Evolutionary conservation across 2,113 vertebrate genomes (phyloP).

Genomic region (Peromyscus maniculatus): DNA sequence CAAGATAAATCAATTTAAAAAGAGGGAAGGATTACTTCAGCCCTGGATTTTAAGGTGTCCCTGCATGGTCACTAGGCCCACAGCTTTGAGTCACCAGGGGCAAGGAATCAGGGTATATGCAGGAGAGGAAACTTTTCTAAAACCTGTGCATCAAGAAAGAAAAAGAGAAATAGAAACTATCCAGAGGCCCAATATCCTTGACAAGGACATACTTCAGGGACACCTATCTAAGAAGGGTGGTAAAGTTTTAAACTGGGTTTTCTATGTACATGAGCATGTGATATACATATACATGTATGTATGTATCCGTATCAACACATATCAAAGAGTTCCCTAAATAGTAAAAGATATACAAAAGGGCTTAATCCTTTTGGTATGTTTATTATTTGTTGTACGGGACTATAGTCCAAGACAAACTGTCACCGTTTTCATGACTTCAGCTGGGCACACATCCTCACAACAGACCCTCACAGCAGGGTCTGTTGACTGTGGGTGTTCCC

Average conservation of each 20-base stretch:
- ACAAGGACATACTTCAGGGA: neutral
- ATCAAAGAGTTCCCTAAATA: neutral
- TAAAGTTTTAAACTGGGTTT: slow-evolving; percentile 27
- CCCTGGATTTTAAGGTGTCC: neutral
- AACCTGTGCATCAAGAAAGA: neutral
- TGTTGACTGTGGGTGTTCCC: neutral
- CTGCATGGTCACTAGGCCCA: no score
- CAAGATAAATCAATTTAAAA: neutral
- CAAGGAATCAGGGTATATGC: neutral
- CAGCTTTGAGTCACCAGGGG: neutral
- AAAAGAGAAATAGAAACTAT: neutral
- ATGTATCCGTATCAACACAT: neutral
- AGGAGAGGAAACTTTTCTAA: neutral
- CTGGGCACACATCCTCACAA: neutral
- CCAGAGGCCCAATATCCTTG: neutral
- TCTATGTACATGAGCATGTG: neutral
- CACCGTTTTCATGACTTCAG: neutral
- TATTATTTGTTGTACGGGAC: neutral
- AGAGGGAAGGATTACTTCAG: neutral
- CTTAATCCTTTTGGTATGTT: neutral
- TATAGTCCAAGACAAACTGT: neutral
- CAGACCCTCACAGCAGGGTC: neutral
- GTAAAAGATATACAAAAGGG: neutral
- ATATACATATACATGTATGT: neutral
- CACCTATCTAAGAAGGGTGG: neutral